Evolutionary conservation across 2,113 vertebrate genomes (phyloP).

Genomic region (Phalacrocorax aristotelis): DNA sequence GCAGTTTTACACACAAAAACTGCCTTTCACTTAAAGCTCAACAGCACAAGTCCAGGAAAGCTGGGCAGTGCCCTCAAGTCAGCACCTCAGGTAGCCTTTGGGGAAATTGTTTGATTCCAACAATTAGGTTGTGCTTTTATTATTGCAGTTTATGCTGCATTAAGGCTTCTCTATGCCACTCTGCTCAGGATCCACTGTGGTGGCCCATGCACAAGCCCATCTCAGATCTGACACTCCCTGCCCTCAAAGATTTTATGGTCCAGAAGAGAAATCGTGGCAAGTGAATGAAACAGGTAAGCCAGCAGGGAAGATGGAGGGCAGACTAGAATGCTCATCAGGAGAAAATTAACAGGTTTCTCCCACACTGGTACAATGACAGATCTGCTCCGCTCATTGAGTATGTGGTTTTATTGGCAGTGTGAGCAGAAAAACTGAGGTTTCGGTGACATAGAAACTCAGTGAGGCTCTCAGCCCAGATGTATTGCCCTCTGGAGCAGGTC

Average conservation of each 20-base stretch:
- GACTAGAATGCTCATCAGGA: background rate
- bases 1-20: background rate
- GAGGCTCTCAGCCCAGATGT: background rate
- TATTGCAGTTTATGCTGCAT: background rate
- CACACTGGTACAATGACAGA: background rate
- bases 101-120: background rate
- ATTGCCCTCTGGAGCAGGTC: background rate
- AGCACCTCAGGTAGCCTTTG: background rate
- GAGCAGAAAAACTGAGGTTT: background rate
- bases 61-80: background rate
- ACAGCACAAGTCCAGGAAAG: background rate
- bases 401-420: background rate
- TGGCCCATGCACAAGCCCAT: background rate
- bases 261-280: background rate
- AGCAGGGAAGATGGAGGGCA: background rate
- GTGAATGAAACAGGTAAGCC: background rate
- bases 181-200: background rate
- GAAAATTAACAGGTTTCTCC: background rate
- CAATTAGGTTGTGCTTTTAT: background rate
- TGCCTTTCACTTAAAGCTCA: background rate
- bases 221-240: background rate
- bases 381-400: background rate
- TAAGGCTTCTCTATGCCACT: background rate
- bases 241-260: background rate
- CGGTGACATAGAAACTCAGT: background rate